These are phyloP conservation scores for Unio delphinus DNA, from an alignment of 2,888 invertebrate genomes.

Conservation along the genomic window DNA sequence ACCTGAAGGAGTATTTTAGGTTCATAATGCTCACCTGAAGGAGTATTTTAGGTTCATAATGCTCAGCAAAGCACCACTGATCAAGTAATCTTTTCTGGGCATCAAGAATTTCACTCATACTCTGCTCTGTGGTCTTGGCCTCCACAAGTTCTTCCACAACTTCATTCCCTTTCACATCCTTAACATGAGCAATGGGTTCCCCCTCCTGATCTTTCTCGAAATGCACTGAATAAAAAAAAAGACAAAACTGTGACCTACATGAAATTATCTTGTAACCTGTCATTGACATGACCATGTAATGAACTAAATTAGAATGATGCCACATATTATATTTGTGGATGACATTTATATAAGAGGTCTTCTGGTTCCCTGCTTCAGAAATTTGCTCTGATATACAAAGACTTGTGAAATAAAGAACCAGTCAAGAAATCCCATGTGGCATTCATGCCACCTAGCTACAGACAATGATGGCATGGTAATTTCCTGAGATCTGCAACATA, in stretches of 20 bases:
- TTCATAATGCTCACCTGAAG: slow-evolving; percentile 57
- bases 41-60: slow-evolving; percentile 65
- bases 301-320: no score
- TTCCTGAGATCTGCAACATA: no score
- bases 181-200: slow-evolving; percentile 39
- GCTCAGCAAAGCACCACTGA: slow-evolving; percentile 71
- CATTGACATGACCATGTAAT: no score
- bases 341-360: not conserved
- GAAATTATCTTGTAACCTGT: no score
- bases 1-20: not conserved
- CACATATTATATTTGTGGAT: not conserved
- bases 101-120: slow-evolving; percentile 62
- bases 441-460: no score
- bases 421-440: no score
- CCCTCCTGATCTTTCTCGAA: slow-evolving; percentile 58
- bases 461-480: no score
- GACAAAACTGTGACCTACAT: no score
- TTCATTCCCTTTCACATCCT: slow-evolving; percentile 35
- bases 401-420: no score
- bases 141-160: slow-evolving; percentile 34
- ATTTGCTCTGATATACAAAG: no score
- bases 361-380: no score
- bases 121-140: slow-evolving; percentile 54
- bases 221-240: slow-evolving; percentile 48
- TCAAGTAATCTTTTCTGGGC: slow-evolving; percentile 66